Base-by-base conservation (phyloP, 1,140 invertebrate genomes). In the Lordiphosa collinella region DNA sequence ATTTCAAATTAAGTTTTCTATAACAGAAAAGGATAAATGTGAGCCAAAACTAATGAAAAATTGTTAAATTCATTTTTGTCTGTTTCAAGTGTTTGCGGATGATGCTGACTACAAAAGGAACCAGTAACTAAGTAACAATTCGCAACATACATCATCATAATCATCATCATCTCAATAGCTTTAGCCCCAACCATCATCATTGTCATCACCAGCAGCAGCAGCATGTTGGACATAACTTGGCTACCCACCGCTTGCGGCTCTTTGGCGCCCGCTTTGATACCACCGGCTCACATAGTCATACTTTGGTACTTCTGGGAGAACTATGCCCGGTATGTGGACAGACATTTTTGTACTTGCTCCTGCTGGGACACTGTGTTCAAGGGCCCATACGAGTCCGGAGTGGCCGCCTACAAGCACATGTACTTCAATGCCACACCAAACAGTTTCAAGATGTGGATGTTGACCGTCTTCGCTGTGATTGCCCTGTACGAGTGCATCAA, bases 341-440 rank as follows among this genome's bases (percentile, higher is more conserved):
- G 90, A 62, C 90, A 91, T 32, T 92, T 91, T 62, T 95, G 94
- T 80, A 92, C 92, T n/a, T 95, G 94, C 89, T 93, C 92, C 3
- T 95, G 94, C 80, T 95, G 94, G 93, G 94, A 95, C 84, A 95
- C 94, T 8, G 92, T 95, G 22, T 95, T 95, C 82, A 94, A 95
- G 92, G 94, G 94, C 92, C 91, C 92, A 9, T 96, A 96, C 82
- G 95, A 96, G 89, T 92, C 93, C 37, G 93, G 93, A 12, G 90
- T 94, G 51, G 92, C 92, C 36, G 91, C 92, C 7, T 95, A 95
- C 87, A 95, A 96, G 84, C 94, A 96, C 78, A 92, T 96, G 76
- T 96, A 96, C 86, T 96, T 96, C 89, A 96, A 96, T 82, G 92
- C 93, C 14, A 96, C 94, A 3, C 87, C 89, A 34, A 94, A 94